phyloP scores from a whole-genome alignment of 2,797 vertebrate genomes.

The Allobates femoralis region DNA sequence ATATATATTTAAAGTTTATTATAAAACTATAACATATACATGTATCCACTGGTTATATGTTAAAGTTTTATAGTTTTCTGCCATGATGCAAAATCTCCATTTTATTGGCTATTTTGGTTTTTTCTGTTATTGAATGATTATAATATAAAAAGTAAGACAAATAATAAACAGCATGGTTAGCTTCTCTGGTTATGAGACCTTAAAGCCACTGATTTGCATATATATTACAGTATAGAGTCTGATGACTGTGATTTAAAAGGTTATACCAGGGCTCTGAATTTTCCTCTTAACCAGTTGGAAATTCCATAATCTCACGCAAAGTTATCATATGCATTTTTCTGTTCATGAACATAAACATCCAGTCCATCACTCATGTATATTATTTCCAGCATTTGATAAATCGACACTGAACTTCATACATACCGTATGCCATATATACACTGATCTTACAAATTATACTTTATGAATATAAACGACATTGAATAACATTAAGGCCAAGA shows the following conservation, averaged over 20 bases:
- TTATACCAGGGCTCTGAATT: not conserved
- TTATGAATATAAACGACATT: conserved; percentile 10
- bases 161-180: not conserved
- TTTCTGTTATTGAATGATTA: not conserved
- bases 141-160: not conserved
- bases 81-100: not conserved
- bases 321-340: conserved; percentile 13
- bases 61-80: not conserved
- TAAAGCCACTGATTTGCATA: conserved; percentile 14
- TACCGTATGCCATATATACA: not conserved
- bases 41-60: too few species aligned
- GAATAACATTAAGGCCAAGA: conserved; percentile 13
- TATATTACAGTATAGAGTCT: conserved; percentile 12
- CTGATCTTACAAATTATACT: not conserved
- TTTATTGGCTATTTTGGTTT: not conserved
- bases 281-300: not conserved
- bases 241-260: conserved; percentile 9
- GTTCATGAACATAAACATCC: not conserved
- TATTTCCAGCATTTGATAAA: conserved; percentile 22
- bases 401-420: not conserved
- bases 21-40: too few species aligned
- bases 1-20: too few species aligned
- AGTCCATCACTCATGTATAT: conserved; percentile 2
- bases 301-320: conserved; percentile 6
- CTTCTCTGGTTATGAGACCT: not conserved